Conservation (phyloP, 2,888 invertebrate species). For the Caenorhabditis imperialis region DNA sequence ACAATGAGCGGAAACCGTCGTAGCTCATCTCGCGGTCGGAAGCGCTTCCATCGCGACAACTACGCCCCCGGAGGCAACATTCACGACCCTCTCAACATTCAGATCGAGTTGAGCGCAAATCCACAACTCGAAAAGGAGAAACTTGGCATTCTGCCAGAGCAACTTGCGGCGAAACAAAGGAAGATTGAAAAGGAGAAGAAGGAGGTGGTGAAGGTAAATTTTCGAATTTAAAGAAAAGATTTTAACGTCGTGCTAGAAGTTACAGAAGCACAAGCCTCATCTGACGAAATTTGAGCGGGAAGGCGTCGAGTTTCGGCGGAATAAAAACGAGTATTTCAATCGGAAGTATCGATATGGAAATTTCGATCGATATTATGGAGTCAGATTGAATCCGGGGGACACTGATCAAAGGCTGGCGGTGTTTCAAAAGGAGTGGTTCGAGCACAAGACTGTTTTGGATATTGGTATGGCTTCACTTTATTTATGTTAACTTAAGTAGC, state of each 20-base stretch:
- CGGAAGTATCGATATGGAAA: conserved; percentile 87
- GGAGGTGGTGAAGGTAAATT: conserved; percentile 1
- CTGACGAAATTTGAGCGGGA: conserved; percentile 35
- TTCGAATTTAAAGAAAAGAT: conserved; percentile 17
- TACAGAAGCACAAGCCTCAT: conserved; percentile 11
- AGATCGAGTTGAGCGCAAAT: conserved; percentile 30
- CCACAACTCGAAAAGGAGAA: conserved; percentile 31
- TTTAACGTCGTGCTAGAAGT: conserved; percentile 10
- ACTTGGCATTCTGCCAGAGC: conserved; percentile 12
- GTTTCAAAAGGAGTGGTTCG: conserved; percentile 88
- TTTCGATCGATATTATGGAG: conserved; percentile 96
- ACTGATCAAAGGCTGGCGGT: conserved; percentile 86
- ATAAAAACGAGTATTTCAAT: conserved; percentile 63
- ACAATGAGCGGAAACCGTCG: conserved; percentile 34
- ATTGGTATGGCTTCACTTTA: conserved; percentile 81
- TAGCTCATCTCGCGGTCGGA: conserved; percentile 35
- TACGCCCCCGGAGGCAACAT: conserved; percentile 52
- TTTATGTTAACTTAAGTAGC: too few relatives aligned
- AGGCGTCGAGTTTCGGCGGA: conserved; percentile 31
- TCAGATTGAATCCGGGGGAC: conserved; percentile 85
- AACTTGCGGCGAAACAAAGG: conserved; percentile 1
- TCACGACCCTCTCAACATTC: conserved; percentile 50
- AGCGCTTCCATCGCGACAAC: conserved; percentile 38
- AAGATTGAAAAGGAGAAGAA: conserved; percentile 1
- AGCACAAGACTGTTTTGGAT: conserved; percentile 90